A percentile compares a stretch with the other conserved stretches of the same genome.
Evolutionary conservation across 2,113 vertebrate genomes (phyloP).

Genomic region (Orthonyx spaldingii): DNA sequence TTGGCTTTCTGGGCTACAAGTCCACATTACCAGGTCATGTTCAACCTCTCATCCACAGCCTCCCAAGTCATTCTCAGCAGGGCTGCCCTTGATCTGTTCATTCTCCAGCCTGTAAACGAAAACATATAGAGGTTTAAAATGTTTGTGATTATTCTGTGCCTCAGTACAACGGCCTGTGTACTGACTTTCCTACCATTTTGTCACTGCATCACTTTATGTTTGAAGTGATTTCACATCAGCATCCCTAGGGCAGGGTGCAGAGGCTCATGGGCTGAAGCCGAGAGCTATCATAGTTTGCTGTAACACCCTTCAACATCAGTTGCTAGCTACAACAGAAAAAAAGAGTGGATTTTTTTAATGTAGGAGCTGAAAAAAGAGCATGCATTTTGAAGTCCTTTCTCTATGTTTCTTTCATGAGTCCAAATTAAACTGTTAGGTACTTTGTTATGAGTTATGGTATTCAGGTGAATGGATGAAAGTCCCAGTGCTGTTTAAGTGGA

Average conservation of each 20-base stretch:
- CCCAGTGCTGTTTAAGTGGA: background rate
- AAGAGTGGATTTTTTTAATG: background rate
- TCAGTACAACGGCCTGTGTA: background rate
- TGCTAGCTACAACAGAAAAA: background rate
- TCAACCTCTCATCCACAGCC: background rate
- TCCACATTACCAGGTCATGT: background rate
- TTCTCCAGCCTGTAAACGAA: background rate
- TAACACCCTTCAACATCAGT: background rate
- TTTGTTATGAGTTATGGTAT: background rate
- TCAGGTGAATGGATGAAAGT: background rate
- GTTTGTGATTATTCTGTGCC: background rate
- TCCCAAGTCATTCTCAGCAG: background rate
- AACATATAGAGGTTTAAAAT: background rate
- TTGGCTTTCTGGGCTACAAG: background rate
- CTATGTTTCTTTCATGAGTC: background rate
- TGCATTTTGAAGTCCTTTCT: background rate
- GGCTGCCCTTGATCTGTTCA: background rate
- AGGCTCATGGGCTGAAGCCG: fast-evolving
- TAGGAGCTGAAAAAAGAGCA: background rate
- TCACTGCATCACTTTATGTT: background rate
- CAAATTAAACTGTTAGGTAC: background rate
- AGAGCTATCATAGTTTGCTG: background rate
- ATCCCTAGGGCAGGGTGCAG: background rate
- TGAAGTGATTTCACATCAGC: background rate
- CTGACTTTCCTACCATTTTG: background rate